Percentiles rank a stretch among this genome's conserved stretches.
phyloP scores from a whole-genome alignment of 2,888 invertebrate genomes.

The Scaptomyza parva region DNA sequence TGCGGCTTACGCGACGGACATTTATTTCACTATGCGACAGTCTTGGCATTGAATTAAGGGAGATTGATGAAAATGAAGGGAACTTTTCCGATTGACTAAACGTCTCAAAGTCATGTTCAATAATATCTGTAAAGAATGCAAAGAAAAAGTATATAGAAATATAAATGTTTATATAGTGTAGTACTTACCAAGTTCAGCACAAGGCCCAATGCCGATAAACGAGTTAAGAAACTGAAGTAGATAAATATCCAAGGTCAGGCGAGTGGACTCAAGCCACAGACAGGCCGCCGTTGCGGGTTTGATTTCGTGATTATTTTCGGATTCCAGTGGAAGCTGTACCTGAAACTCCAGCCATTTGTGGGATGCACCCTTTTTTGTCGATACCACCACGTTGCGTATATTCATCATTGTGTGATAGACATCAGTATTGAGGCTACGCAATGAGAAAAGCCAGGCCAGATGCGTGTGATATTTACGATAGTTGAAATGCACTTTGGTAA shows the following conservation, averaged over 20 bases:
- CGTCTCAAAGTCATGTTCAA: conserved; percentile 48
- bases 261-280: conserved; percentile 79
- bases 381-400: conserved; percentile 57
- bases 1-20: conserved; percentile 65
- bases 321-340: conserved; percentile 64
- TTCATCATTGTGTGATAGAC: conserved; percentile 66
- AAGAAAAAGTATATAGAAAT: not conserved
- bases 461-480: conserved; percentile 65
- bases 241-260: conserved; percentile 66
- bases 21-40: conserved; percentile 26
- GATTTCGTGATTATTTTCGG: conserved; percentile 7
- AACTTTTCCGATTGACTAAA: conserved; percentile 42
- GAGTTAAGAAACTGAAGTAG: conserved; percentile 79
- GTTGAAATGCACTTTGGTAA: conserved; percentile 52
- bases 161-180: not conserved
- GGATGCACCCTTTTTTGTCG: conserved; percentile 51
- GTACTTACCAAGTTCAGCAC: conserved; percentile 46
- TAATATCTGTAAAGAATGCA: conserved; percentile 13
- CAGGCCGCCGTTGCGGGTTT: conserved; percentile 63
- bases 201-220: conserved; percentile 32
- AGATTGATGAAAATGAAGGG: conserved; percentile 51
- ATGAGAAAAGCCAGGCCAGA: conserved; percentile 50
- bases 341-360: conserved; percentile 81
- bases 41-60: conserved; percentile 42
- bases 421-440: conserved; percentile 65